Percentiles rank a stretch among this genome's conserved stretches.
Evolutionary conservation across 2,113 vertebrate genomes (phyloP).

Genomic region (Cynoglossus semilaevis): DNA sequence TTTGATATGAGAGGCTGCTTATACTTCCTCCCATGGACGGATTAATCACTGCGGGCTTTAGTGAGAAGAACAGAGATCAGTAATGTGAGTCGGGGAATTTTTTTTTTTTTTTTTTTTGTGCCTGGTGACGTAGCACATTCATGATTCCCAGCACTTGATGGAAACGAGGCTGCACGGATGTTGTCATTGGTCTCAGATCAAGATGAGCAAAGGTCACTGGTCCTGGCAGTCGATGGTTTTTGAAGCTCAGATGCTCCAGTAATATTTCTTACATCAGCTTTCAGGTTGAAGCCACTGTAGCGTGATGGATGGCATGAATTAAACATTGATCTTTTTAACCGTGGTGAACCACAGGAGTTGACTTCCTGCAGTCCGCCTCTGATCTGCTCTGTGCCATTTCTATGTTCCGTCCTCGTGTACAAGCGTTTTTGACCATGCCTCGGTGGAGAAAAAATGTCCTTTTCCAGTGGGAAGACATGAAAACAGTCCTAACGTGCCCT

Average conservation of each 20-base stretch:
- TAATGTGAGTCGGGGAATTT: constrained; percentile 15
- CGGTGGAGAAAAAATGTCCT: constrained; percentile 13
- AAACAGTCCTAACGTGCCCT: constrained; percentile 17
- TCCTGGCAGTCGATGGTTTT: constrained; percentile 42
- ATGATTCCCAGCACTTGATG: constrained; percentile 8
- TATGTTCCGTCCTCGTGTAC: constrained; percentile 19
- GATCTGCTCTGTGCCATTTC: constrained; percentile 31
- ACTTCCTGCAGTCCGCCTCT: constrained; percentile 26
- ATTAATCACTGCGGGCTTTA: not conserved
- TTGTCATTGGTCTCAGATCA: constrained; percentile 17
- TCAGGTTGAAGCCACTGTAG: constrained; percentile 57
- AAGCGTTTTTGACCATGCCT: constrained; percentile 47
- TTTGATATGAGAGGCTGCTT: constrained; percentile 45
- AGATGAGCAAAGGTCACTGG: constrained; percentile 37
- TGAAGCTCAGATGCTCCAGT: constrained; percentile 41
- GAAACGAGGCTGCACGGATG: constrained; percentile 10
- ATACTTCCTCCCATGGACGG: constrained; percentile 16
- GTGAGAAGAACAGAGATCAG: constrained; percentile 23
- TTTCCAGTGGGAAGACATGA: constrained; percentile 23
- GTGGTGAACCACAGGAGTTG: constrained; percentile 38
- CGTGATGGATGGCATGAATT: constrained; percentile 69
- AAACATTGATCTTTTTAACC: constrained; percentile 67
- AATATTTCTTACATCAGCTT: not conserved
- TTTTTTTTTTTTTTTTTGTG: constrained; percentile 8
- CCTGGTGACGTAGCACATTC: constrained; percentile 2